Evolutionary conservation across 2,888 invertebrate species (phyloP), one percentile per base, ranked within the genome.

Genomic region (Amphipyra tragopoginis): DNA sequence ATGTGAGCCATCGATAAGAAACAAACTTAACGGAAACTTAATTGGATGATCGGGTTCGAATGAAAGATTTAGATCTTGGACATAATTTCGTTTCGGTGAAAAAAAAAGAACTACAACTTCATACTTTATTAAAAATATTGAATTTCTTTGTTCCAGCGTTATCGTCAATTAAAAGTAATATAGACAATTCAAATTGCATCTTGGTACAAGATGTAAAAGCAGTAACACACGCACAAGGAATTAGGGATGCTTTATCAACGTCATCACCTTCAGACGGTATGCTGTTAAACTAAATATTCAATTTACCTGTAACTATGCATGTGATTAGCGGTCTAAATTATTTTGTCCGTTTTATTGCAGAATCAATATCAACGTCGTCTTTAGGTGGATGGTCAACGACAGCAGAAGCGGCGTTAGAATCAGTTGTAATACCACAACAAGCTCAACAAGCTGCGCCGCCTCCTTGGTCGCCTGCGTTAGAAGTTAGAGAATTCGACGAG

Each of bases 181-280:
- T 97, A 96, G 98, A 98, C 96, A 97, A 97, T 94, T 96, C 97
- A 88, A 98, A 98, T 95, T 98, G 98, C 95, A 97, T 98, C 91
- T 95, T 98, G 93, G 98, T 98, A 89, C 98, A 98, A 96, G 98
- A 97, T 92, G 97, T 97, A 77, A 97, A 97, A 94, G 97, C 97
- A 85, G 97, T 98, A 83, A 97, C 98, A 84, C 97, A 98, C 89
- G 98, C 98, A 93, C 97, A 98, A 91, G 97, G 97, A 89, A 96
- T 97, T 82, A 96, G 97, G 92, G 97, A 97, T 90, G 96, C 97
- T 78, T 86, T 94, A 88, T 94, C 94, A 80, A 94, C 94, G 54
- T 92, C 90, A 72, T 94, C 93, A 58, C 94, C 94, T 61, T 94
- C 94, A 70, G 94, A 94, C 78, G 94, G 94, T 94, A 88, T 65